phyloP scores from a whole-genome alignment of 2,797 vertebrate genomes.

The Acanthurus leucopareius region DNA sequence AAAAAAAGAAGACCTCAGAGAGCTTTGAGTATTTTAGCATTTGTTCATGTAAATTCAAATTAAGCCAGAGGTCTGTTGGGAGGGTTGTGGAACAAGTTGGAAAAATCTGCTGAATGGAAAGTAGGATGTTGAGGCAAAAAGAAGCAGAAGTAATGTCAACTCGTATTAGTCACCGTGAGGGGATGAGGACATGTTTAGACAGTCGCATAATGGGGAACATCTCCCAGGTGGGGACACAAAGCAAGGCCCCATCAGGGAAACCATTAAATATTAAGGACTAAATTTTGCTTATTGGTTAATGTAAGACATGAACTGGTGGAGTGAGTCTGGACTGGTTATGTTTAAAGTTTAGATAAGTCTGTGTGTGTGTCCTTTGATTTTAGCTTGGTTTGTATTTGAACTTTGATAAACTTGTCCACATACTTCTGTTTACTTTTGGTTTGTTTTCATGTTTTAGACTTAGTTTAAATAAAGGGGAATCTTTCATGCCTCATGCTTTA shows the following conservation, averaged over 20 bases:
- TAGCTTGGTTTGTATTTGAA: too few species aligned
- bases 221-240: not conserved
- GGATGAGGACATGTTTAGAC: conserved; percentile 13
- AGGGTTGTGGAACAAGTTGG: conserved; percentile 27
- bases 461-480: not conserved
- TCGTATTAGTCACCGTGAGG: conserved; percentile 13
- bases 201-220: not conserved
- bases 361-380: too few species aligned
- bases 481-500: not conserved
- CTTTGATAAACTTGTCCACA: not conserved
- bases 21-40: conserved; percentile 53
- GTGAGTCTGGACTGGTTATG: not conserved
- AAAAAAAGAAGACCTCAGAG: conserved; percentile 47
- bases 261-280: not conserved
- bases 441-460: not conserved
- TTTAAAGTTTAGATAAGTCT: not conserved
- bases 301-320: not conserved
- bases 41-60: conserved; percentile 61
- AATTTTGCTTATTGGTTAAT: not conserved
- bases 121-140: not conserved
- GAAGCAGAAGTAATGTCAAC: conserved; percentile 12
- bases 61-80: conserved; percentile 38
- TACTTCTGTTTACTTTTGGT: too few species aligned
- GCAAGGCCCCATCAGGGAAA: not conserved
- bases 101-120: conserved; percentile 29